Conservation (phyloP, 92 coral and sea anemone species). For the Epizoanthus stellaris region DNA sequence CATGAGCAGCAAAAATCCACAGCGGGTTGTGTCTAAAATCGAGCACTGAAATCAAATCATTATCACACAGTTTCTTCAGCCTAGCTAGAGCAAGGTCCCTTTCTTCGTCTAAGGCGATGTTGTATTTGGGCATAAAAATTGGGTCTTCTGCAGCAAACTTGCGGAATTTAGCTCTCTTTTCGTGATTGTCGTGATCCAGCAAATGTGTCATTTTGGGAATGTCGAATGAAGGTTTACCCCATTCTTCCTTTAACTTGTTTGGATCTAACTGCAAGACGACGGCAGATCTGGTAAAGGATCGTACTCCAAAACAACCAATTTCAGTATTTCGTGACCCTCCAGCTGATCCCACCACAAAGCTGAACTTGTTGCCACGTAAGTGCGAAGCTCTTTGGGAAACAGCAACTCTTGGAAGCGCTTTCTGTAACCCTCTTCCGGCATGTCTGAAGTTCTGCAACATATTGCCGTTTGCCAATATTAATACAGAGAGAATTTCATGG, state of each 20-base stretch:
- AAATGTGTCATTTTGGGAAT: slow-evolving; percentile 69
- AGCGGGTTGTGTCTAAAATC: slow-evolving; percentile 79
- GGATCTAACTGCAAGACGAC: slow-evolving; percentile 53
- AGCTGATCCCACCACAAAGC: background rate
- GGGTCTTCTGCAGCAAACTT: slow-evolving; percentile 71
- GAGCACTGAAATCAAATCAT: slow-evolving; percentile 78
- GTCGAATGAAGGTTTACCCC: slow-evolving; percentile 78
- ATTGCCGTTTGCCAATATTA: background rate
- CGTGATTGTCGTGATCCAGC: slow-evolving; percentile 84
- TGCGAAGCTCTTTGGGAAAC: slow-evolving; percentile 17
- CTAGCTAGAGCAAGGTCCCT: slow-evolving; percentile 77
- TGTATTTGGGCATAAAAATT: slow-evolving; percentile 73
- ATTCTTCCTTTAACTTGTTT: slow-evolving; percentile 68
- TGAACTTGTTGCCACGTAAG: slow-evolving; percentile 17
- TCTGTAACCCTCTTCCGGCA: slow-evolving; percentile 8
- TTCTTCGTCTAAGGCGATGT: slow-evolving; percentile 79
- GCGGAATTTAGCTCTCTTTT: slow-evolving; percentile 75
- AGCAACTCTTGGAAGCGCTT: slow-evolving; percentile 13
- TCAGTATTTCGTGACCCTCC: background rate
- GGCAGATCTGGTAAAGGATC: slow-evolving; percentile 44
- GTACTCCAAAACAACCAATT: background rate
- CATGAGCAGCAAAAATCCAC: slow-evolving; percentile 86
- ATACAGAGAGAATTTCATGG: too few relatives aligned
- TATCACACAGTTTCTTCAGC: slow-evolving; percentile 74
- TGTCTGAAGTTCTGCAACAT: slow-evolving; percentile 35